Evolutionary conservation across 1,140 invertebrate genomes (phyloP).

Genomic region (Drosophila parvula): DNA sequence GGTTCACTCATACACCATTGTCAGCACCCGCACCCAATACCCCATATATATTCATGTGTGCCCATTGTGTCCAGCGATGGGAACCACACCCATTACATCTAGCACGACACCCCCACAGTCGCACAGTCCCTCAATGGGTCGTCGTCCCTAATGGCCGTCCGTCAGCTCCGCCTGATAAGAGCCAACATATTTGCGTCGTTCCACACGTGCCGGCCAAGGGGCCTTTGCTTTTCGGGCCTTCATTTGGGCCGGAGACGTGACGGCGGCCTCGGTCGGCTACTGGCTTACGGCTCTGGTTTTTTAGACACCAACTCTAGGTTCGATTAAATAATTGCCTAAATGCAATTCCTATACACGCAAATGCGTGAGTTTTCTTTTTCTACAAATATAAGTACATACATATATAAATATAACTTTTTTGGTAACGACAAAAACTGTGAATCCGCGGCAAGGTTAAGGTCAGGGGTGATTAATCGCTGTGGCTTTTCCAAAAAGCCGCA

Average conservation of each 20-base stretch:
- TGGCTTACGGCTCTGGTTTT: slow-evolving; percentile 4
- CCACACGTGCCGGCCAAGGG: slow-evolving; percentile 44
- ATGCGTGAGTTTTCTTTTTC: slow-evolving; percentile 36
- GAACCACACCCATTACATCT: slow-evolving; percentile 41
- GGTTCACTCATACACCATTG: slow-evolving; percentile 1
- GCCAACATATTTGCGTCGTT: slow-evolving; percentile 55
- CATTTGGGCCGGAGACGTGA: slow-evolving; percentile 36
- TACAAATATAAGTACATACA: background rate
- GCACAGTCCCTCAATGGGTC: slow-evolving; percentile 41
- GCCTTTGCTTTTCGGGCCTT: slow-evolving; percentile 37
- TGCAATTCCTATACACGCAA: slow-evolving; percentile 42
- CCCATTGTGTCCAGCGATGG: slow-evolving; percentile 34
- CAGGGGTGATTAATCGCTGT: slow-evolving; percentile 44
- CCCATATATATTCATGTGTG: slow-evolving; percentile 18
- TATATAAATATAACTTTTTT: background rate
- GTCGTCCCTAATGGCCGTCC: slow-evolving; percentile 55
- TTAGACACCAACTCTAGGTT: slow-evolving; percentile 20
- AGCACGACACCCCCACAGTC: slow-evolving; percentile 19
- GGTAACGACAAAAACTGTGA: slow-evolving; percentile 33
- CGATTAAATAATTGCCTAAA: slow-evolving; percentile 49
- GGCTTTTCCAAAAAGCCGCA: background rate
- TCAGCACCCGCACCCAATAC: slow-evolving; percentile 16
- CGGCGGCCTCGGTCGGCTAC: slow-evolving; percentile 1
- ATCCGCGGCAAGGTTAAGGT: slow-evolving; percentile 46
- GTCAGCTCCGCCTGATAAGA: slow-evolving; percentile 52